Percentiles rank a stretch among this genome's conserved stretches.
Evolutionary conservation across 2,888 invertebrate species (phyloP).

Genomic region (Orthosia cruda): DNA sequence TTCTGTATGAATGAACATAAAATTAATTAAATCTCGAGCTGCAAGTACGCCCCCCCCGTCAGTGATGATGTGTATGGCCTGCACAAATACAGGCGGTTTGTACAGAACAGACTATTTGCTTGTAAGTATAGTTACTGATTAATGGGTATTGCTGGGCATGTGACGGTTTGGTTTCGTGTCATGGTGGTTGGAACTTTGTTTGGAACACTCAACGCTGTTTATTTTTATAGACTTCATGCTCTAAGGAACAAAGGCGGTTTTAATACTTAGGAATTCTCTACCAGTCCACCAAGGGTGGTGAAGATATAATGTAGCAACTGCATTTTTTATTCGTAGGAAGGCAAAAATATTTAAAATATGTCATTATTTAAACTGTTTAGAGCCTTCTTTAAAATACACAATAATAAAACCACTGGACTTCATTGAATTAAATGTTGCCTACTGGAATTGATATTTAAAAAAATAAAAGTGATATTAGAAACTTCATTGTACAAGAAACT

Average conservation of each 20-base stretch:
- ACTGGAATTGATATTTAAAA: background rate
- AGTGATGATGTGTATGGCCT: constrained; percentile 54
- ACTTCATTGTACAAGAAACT: constrained; percentile 33
- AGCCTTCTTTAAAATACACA: background rate
- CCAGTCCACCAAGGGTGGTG: too few species aligned
- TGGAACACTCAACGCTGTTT: background rate
- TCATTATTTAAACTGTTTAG: background rate
- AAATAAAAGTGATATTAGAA: background rate
- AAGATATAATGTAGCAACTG: too few species aligned
- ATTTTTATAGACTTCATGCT: too few species aligned
- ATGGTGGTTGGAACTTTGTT: background rate
- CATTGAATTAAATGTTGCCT: background rate
- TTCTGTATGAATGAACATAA: constrained; percentile 70
- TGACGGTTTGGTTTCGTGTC: background rate
- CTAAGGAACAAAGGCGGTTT: too few species aligned
- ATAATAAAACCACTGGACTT: background rate
- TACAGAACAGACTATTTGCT: constrained; percentile 18
- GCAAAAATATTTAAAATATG: background rate
- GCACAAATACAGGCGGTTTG: constrained; percentile 35
- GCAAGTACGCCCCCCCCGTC: constrained; percentile 29
- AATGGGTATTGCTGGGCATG: constrained; percentile 15
- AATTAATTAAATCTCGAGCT: constrained; percentile 73
- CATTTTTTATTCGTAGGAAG: too few species aligned
- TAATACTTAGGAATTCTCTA: too few species aligned
- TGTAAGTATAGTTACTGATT: constrained; percentile 30